These are phyloP conservation scores for Semnornis frantzii DNA, from an alignment of 2,113 vertebrate species.

Conservation along the genomic window DNA sequence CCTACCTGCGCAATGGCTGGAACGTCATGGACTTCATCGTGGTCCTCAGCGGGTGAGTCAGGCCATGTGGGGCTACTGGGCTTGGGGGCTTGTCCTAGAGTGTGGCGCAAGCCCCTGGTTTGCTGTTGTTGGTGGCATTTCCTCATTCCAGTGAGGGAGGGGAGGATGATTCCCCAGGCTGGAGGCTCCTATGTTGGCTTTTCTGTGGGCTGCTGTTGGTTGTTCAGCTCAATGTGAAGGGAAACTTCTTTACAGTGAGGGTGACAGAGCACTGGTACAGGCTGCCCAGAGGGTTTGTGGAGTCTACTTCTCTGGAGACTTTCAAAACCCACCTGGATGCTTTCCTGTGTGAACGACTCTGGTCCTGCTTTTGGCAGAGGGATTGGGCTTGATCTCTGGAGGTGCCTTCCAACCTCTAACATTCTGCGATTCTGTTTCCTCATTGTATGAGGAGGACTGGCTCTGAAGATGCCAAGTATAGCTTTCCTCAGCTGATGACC, in stretches of 20 bases:
- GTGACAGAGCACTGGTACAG: too few relatives aligned
- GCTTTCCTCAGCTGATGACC: background rate
- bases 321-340: too few relatives aligned
- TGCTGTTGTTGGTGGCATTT: background rate
- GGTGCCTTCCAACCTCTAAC: too few relatives aligned
- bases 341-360: too few relatives aligned
- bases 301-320: too few relatives aligned
- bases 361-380: too few relatives aligned
- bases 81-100: accelerated
- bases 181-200: background rate
- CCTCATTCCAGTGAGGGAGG: accelerated
- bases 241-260: too few relatives aligned
- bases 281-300: too few relatives aligned
- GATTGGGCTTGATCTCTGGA: too few relatives aligned
- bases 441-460: accelerated
- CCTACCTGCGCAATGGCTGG: constrained; percentile 97
- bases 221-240: background rate
- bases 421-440: background rate
- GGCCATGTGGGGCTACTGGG: accelerated
- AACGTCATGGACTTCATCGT: constrained; percentile 99
- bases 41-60: constrained; percentile 95
- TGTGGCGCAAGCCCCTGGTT: accelerated
- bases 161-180: background rate
- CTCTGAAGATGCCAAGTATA: background rate
- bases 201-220: background rate